Evolutionary conservation across 2,113 vertebrate species (phyloP), one percentile per base, ranked within the genome.

Genomic region (Zosterops pallidus): DNA sequence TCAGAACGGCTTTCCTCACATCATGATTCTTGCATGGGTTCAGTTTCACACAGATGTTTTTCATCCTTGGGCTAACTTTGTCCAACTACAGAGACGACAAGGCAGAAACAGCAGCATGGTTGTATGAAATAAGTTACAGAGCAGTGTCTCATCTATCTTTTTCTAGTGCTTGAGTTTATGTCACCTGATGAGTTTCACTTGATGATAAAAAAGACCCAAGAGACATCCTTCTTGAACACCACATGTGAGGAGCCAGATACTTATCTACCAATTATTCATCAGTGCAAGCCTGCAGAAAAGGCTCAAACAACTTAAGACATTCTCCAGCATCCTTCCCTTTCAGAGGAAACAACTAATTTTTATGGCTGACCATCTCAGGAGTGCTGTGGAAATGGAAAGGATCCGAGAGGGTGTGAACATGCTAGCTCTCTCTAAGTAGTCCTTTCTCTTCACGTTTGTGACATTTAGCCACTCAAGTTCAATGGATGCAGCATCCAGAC

Each of bases 41-140:
- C 80, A 78, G 89, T 95, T 95, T 97, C 95, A 93, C 72, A 81
- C 96, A 97, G 95, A 92, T 97, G 96, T 53, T 96, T 97, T 94
- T 92, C 92, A 97, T 97, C 95, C 86, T 60, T 94, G 92, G 95
- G 24, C 50, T 96, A 59, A 94, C 52, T 94, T 89, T 75, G 83
- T 96, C 80, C 91, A 83, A 68, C 76, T 35, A 20, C 47, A 67
- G 83, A 94, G 83, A 60, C 72, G 8, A 83, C 21, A 55, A 74
- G 89, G 91, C 71, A 94, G 80, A 78, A 96, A 85, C 47, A 85
- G 92, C 94, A 81, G 86, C 44, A 39, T 8, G 37, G 72, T 39
- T 86, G 47, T 64, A 63, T 0, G 1, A 68, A 72, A 18, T 22
- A 71, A 92, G 57, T 35, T 62, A 62, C 3, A 89, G 71, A 92